Percentiles rank a stretch among this genome's conserved stretches.
phyloP scores from a whole-genome alignment of 35 echinoderm and acorn worm species.

The Nesometra sesokonis region DNA sequence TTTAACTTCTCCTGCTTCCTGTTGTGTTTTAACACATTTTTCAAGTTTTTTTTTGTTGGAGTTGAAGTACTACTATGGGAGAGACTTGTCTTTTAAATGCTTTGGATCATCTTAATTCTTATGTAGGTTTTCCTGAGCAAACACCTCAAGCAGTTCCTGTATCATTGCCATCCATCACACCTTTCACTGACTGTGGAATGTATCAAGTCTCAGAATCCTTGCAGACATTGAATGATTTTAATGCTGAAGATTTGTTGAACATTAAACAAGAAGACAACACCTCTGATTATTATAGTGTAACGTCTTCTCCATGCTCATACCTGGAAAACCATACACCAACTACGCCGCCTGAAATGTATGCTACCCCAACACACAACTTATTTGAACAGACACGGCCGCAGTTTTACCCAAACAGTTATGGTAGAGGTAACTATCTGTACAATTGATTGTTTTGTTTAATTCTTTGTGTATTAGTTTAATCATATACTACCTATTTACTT shows the following conservation, averaged over 20 bases:
- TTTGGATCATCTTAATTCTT: neutral
- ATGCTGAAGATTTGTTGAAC: slow-evolving; percentile 85
- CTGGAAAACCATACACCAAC: slow-evolving; percentile 28
- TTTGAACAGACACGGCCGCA: neutral
- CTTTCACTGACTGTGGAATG: slow-evolving; percentile 56
- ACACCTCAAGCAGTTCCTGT: slow-evolving; percentile 94
- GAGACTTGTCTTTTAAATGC: neutral
- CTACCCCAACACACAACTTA: slow-evolving; percentile 18
- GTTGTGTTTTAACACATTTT: neutral
- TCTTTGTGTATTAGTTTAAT: too few species aligned
- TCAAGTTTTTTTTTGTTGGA: neutral
- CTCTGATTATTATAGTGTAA: slow-evolving; percentile 96
- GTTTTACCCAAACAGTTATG: neutral
- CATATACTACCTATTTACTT: too few species aligned
- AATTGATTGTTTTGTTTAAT: too few species aligned
- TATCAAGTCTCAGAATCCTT: slow-evolving; percentile 84
- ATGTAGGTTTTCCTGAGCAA: slow-evolving; percentile 60
- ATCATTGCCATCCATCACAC: slow-evolving; percentile 46
- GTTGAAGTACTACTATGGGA: neutral
- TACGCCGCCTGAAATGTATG: slow-evolving; percentile 61
- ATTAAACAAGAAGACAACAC: slow-evolving; percentile 94
- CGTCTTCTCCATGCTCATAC: slow-evolving; percentile 67
- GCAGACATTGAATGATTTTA: slow-evolving; percentile 96
- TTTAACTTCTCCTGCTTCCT: neutral
- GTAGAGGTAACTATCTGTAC: neutral